Evolutionary conservation across 2,888 invertebrate species (phyloP).

Genomic region (Cistogaster globosa): DNA sequence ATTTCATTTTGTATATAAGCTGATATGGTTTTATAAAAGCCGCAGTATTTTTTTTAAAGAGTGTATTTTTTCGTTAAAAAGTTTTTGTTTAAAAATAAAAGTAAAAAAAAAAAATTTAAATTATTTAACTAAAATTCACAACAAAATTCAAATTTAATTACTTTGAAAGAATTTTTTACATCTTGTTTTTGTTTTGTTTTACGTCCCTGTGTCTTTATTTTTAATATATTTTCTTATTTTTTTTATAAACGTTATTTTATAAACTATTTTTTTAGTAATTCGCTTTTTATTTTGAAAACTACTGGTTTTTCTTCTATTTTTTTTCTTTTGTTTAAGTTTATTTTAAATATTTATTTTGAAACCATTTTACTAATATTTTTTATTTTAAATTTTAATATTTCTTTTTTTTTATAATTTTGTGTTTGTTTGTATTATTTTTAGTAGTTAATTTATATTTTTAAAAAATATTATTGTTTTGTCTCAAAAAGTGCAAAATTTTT

Average conservation of each 20-base stretch:
- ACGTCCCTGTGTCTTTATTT: slow-evolving; percentile 71
- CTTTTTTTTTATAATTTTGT: slow-evolving; percentile 40
- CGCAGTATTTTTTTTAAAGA: slow-evolving; percentile 72
- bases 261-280: slow-evolving; percentile 66
- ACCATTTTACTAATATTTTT: slow-evolving; percentile 71
- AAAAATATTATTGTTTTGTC: slow-evolving; percentile 70
- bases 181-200: slow-evolving; percentile 65
- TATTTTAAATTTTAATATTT: slow-evolving; percentile 22
- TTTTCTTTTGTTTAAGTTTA: slow-evolving; percentile 25
- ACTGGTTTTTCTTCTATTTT: slow-evolving; percentile 53
- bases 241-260: slow-evolving; percentile 55
- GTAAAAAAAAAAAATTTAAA: slow-evolving; percentile 35
- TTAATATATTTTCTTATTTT: slow-evolving; percentile 58
- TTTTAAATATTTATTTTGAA: slow-evolving; percentile 70
- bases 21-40: slow-evolving; percentile 78
- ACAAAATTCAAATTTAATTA: slow-evolving; percentile 30
- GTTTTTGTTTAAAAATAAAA: slow-evolving; percentile 15
- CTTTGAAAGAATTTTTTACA: slow-evolving; percentile 29
- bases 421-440: slow-evolving; percentile 18
- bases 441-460: slow-evolving; percentile 43
- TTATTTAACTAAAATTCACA: background rate
- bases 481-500: slow-evolving; percentile 66
- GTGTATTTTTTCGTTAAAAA: slow-evolving; percentile 59
- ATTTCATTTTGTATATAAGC: slow-evolving; percentile 72
- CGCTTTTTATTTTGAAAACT: slow-evolving; percentile 70